Conservation (phyloP, 2,888 invertebrate species). For the Drosophila borborema region DNA sequence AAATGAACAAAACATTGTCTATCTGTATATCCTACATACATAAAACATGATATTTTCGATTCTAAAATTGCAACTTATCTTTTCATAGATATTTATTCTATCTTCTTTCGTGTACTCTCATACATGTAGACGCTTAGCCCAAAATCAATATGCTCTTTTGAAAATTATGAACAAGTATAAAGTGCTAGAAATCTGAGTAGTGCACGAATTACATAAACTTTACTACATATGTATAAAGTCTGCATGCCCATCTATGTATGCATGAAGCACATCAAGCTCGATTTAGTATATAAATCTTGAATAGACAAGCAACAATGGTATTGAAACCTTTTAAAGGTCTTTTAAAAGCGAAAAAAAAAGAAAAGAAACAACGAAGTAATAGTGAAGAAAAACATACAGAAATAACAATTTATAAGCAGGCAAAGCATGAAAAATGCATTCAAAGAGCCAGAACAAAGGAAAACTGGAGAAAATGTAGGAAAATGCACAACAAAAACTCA, state of each 20-base stretch:
- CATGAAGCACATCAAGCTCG: background rate
- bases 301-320: background rate
- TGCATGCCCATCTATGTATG: background rate
- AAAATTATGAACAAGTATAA: background rate
- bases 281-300: background rate
- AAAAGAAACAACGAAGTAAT: background rate
- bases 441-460: constrained; percentile 33
- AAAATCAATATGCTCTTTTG: background rate
- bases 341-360: background rate
- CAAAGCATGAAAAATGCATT: constrained; percentile 57
- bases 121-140: background rate
- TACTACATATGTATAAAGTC: background rate
- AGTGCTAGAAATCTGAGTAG: background rate
- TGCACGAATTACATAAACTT: background rate
- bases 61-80: background rate
- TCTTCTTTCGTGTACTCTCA: background rate
- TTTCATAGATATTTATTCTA: background rate
- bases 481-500: constrained; percentile 9
- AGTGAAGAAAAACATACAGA: background rate
- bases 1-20: background rate
- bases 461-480: constrained; percentile 5
- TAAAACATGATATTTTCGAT: background rate
- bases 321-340: constrained; percentile 11
- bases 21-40: background rate
- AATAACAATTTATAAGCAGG: constrained; percentile 23